Conservation (phyloP, 1,140 invertebrate genomes). For the Bombus pyrosoma region DNA sequence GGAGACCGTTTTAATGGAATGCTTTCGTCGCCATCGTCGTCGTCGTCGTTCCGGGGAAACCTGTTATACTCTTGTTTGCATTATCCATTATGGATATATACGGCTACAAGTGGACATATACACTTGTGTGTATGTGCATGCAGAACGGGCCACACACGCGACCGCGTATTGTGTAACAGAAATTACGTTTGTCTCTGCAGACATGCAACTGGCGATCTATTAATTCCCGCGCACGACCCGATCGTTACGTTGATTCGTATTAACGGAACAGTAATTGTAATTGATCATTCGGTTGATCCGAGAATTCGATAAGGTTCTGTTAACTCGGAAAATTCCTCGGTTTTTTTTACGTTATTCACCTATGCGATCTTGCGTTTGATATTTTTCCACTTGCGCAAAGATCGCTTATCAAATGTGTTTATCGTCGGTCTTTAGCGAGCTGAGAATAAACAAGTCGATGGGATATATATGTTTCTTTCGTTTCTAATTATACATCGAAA, state of each 20-base stretch:
- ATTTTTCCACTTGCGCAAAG: neutral
- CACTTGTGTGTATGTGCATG: neutral
- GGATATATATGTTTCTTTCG: no score
- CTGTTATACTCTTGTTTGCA: slow-evolving; percentile 33
- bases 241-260: slow-evolving; percentile 17
- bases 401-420: no score
- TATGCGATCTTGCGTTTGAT: neutral
- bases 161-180: slow-evolving; percentile 38
- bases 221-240: slow-evolving; percentile 11
- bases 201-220: slow-evolving; percentile 34
- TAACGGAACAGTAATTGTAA: slow-evolving; percentile 10
- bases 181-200: slow-evolving; percentile 29
- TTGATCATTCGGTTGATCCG: neutral
- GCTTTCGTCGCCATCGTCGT: neutral
- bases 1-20: slow-evolving; percentile 30
- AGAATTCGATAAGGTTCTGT: neutral
- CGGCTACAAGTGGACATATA: neutral
- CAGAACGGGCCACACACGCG: slow-evolving; percentile 14
- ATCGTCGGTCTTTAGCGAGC: no score
- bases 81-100: slow-evolving; percentile 22
- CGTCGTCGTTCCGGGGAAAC: slow-evolving; percentile 21
- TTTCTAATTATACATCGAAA: no score
- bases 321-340: neutral
- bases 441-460: no score
- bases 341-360: neutral